Base-by-base conservation (phyloP, 2,797 vertebrate genomes). In the Acanthiza pusilla region DNA sequence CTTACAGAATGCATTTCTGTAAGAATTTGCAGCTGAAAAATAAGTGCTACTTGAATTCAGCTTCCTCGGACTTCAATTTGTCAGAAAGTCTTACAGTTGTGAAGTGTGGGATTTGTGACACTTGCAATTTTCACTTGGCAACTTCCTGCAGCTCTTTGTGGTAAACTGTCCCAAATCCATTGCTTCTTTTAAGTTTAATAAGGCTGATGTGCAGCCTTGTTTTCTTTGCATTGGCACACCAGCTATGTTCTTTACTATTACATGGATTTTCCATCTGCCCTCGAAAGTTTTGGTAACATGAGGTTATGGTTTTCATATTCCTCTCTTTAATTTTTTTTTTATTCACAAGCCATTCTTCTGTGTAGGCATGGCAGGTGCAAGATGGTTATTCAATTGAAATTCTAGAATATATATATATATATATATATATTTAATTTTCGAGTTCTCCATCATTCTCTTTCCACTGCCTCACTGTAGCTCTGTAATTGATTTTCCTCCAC, bases 401-500 rank as follows among this genome's bases (percentile, higher is more conserved):
- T 47, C 61, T 86, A 79, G 55, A 50, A 29, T 16, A 32, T 34
- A 9, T 57, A 3, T 10, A 36, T 36, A 36, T 36, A 36, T 36
- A 36, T 36, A 36, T 55, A 3, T 51, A 16, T 63, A 19, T 81
- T 85, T 50, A 42, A 71, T 82, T 74, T 85, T 75, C 0, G 5
- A 70, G 27, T 81, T 85, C 85, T 91, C 70, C 32, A 82, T 94
- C 62, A 47, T 88, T 88, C 76, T 86, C 43, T 94, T 95, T 95
- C 95, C 85, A 93, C 70, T 93, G 82, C 67, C 76, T 92, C 79
- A 67, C 19, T 81, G 55, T 17, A 73, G 61, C 82, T 80, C 71
- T 53, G 29, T 60, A 88, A 96, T 86, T 73, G 71, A 80, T 95
- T 89, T 94, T 96, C 92, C 92, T 95, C 67, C 85, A 75, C 26